Percentiles rank a stretch among this genome's conserved stretches.
Conservation (phyloP, 2,113 vertebrate genomes). For the Thamnophis sirtalis region DNA sequence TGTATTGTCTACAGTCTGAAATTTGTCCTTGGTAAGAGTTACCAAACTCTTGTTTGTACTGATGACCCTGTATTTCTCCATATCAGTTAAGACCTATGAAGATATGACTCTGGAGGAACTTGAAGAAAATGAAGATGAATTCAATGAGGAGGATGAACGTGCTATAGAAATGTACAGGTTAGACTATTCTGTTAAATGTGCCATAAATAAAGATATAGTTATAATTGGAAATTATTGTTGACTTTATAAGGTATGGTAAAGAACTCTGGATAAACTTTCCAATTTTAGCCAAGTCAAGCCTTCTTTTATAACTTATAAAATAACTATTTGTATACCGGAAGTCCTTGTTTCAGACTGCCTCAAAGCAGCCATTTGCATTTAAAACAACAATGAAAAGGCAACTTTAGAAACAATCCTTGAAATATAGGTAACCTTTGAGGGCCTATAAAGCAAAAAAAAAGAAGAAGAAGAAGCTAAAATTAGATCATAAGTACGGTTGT, state of each 20-base stretch:
- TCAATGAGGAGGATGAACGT: constrained; percentile 89
- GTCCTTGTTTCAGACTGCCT: not conserved
- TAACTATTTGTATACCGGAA: not conserved
- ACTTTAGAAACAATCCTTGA: not conserved
- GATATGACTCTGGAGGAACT: constrained; percentile 93
- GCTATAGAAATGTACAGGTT: constrained; percentile 96
- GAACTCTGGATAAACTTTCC: not conserved
- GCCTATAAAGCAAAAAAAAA: not conserved
- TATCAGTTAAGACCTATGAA: constrained; percentile 91
- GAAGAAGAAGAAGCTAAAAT: not conserved
- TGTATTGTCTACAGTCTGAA: not conserved
- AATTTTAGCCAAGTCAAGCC: not conserved
- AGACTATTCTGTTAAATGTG: constrained; percentile 31
- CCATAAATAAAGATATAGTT: not conserved
- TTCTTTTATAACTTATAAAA: not conserved
- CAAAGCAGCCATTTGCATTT: not conserved
- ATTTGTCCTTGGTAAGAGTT: not conserved
- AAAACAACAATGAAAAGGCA: not conserved
- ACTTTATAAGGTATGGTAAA: not conserved
- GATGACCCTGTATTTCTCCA: constrained; percentile 15
- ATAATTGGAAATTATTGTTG: not conserved
- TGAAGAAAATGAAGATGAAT: constrained; percentile 94
- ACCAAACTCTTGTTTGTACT: not conserved
- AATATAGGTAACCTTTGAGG: not conserved
- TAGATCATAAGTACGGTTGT: not conserved